Conservation (phyloP, 2,888 invertebrate genomes). For the Fragum fragum region DNA sequence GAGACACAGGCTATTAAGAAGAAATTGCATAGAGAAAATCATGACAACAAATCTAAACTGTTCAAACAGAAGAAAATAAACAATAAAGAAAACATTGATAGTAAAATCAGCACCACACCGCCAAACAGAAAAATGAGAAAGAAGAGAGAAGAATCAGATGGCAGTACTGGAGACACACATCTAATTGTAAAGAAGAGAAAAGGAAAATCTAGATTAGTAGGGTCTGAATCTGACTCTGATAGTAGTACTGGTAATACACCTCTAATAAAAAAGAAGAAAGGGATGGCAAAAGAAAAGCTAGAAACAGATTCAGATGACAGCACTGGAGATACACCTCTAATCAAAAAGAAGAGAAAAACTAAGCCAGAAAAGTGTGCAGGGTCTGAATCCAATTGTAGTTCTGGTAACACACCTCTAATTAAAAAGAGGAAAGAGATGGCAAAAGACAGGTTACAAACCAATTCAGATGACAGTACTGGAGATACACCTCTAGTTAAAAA, state of each 20-base stretch:
- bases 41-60: background rate
- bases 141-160: background rate
- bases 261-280: conserved; percentile 18
- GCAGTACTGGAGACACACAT: conserved; percentile 15
- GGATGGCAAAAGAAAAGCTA: background rate
- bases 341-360: background rate
- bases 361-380: background rate
- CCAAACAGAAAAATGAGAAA: background rate
- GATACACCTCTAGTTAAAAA: conserved; percentile 30
- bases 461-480: conserved; percentile 28
- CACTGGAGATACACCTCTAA: conserved; percentile 18
- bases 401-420: conserved; percentile 14
- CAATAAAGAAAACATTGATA: background rate
- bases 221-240: conserved; percentile 10
- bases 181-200: background rate
- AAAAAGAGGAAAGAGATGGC: background rate
- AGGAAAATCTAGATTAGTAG: background rate
- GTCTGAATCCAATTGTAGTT: conserved; percentile 7
- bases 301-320: conserved; percentile 2
- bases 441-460: background rate
- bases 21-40: background rate
- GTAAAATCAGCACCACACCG: background rate
- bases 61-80: background rate
- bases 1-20: background rate
- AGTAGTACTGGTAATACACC: conserved; percentile 24